Evolutionary conservation across 2,797 vertebrate genomes (phyloP).

Genomic region (Stomatorhinus walkeri): DNA sequence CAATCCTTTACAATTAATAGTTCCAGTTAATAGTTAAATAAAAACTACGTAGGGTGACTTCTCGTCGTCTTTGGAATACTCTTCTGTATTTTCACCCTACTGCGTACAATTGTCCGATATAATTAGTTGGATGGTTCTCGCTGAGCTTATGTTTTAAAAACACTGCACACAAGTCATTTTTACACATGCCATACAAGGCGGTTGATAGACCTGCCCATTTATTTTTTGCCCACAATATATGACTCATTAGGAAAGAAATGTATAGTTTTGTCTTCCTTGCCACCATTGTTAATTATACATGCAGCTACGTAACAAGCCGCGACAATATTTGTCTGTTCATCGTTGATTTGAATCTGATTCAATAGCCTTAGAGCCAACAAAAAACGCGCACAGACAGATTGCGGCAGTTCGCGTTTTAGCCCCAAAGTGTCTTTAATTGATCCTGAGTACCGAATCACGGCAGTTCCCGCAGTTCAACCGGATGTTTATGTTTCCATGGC

Average conservation of each 20-base stretch:
- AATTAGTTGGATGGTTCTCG: not conserved
- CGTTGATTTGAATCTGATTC: not conserved
- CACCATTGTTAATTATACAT: not conserved
- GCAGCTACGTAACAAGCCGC: not conserved
- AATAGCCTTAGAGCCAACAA: not conserved
- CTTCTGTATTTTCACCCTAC: not conserved
- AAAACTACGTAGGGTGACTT: not conserved
- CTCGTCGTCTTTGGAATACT: not conserved
- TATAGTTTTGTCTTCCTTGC: not conserved
- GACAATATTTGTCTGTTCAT: not conserved
- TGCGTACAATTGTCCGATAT: not conserved
- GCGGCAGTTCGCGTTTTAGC: not conserved
- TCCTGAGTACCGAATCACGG: not conserved
- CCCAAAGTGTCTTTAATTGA: not conserved
- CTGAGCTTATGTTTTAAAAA: not conserved
- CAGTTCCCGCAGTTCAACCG: not conserved
- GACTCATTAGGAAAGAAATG: not conserved
- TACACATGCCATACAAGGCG: not conserved
- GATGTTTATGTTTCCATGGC: conserved; percentile 6
- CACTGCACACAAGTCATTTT: not conserved
- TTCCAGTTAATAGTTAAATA: not conserved
- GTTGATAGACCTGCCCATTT: not conserved
- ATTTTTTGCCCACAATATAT: not conserved
- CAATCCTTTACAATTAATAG: not conserved
- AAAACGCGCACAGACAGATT: not conserved